Evolutionary conservation across 2,113 vertebrate species (phyloP).

Genomic region (Plectropomus leopardus): DNA sequence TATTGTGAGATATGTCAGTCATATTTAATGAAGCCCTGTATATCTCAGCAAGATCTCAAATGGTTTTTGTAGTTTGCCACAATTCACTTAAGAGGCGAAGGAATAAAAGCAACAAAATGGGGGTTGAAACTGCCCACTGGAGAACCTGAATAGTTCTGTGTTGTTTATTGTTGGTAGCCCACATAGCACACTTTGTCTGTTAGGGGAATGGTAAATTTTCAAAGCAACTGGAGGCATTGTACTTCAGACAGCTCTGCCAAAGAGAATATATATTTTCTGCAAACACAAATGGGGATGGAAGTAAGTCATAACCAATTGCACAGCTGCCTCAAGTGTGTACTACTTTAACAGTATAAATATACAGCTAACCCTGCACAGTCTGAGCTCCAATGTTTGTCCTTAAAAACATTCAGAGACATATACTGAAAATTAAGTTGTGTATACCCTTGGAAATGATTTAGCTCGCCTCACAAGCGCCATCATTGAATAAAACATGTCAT

Average conservation of each 20-base stretch:
- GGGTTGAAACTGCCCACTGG: constrained; percentile 40
- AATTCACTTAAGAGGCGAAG: constrained; percentile 23
- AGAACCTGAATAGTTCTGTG: constrained; percentile 25
- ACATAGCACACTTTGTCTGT: constrained; percentile 34
- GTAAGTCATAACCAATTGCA: constrained; percentile 43
- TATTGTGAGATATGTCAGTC: constrained; percentile 29
- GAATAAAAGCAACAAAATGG: constrained; percentile 26
- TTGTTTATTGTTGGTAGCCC: constrained; percentile 37
- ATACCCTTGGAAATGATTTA: too few species aligned
- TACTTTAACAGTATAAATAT: constrained; percentile 22
- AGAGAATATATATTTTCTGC: constrained; percentile 54
- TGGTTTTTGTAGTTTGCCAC: constrained; percentile 18
- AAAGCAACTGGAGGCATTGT: constrained; percentile 48
- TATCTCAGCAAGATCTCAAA: constrained; percentile 20
- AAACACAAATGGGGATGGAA: constrained; percentile 50
- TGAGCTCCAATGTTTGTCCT: constrained; percentile 12
- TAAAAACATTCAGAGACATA: constrained; percentile 16
- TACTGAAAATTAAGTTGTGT: constrained; percentile 9
- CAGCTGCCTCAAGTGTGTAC: constrained; percentile 35
- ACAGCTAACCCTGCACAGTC: not conserved
- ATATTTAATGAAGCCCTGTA: constrained; percentile 18
- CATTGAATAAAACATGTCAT: not conserved
- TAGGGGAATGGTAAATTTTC: constrained; percentile 46
- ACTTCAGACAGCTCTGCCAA: constrained; percentile 48
- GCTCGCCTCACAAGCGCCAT: not conserved